Percentiles rank a stretch among this genome's conserved stretches.
phyloP scores from a whole-genome alignment of 1,140 invertebrate genomes.

The Zaprionus camerounensis region DNA sequence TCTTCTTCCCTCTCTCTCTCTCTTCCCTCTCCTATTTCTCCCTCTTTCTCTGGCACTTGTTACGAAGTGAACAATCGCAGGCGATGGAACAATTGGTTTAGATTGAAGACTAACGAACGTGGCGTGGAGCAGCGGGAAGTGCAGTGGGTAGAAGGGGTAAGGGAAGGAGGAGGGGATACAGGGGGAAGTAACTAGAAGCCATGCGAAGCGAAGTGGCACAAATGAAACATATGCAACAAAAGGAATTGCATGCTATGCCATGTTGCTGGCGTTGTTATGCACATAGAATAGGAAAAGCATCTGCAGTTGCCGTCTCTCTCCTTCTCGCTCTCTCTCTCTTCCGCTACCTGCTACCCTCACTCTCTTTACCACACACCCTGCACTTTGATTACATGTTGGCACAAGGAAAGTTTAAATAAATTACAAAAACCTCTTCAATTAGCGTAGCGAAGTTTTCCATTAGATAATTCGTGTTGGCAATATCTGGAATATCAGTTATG shows the following conservation, averaged over 20 bases:
- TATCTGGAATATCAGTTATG: no score
- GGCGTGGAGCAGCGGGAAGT: not conserved
- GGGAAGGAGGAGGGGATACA: no score
- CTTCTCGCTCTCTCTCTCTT: not conserved
- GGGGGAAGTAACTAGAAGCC: not conserved
- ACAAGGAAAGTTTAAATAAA: slow-evolving; percentile 26
- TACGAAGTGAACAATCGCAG: slow-evolving; percentile 37
- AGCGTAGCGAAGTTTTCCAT: not conserved
- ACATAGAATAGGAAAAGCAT: not conserved
- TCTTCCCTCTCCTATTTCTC: not conserved
- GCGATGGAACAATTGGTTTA: slow-evolving; percentile 52
- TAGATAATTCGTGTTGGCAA: not conserved
- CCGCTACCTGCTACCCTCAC: not conserved
- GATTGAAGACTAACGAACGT: slow-evolving; percentile 46
- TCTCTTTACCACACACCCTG: not conserved
- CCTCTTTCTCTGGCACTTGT: slow-evolving; percentile 33
- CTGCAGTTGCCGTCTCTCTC: not conserved
- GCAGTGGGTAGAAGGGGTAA: not conserved
- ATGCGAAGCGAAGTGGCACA: slow-evolving; percentile 10
- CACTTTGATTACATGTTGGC: slow-evolving; percentile 29
- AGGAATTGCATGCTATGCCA: slow-evolving; percentile 20
- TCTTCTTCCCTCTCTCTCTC: not conserved
- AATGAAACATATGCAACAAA: slow-evolving; percentile 28
- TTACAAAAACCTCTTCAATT: not conserved
- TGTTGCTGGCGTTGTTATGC: slow-evolving; percentile 13